phyloP scores from a whole-genome alignment of 2,797 vertebrate genomes.

The Phrynocephalus vlangalii region DNA sequence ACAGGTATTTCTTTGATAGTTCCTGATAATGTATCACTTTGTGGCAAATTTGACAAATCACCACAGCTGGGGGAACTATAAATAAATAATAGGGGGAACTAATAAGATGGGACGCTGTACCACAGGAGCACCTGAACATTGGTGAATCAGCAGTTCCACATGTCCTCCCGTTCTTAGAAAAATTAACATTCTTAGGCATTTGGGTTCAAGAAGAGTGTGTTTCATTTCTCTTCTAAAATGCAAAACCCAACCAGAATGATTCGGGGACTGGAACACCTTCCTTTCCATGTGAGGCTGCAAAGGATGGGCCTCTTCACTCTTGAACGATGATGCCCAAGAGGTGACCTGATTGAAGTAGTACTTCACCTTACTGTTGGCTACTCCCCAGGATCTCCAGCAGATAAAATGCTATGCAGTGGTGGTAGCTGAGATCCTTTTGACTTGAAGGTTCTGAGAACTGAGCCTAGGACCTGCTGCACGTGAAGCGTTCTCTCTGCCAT shows the following conservation, averaged over 20 bases:
- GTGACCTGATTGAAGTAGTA: neutral
- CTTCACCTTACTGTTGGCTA: neutral
- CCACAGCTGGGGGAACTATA: slow-evolving; percentile 50
- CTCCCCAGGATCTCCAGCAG: neutral
- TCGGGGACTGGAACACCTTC: no score
- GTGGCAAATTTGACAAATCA: slow-evolving; percentile 58
- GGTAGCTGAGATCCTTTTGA: neutral
- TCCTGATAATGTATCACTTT: slow-evolving; percentile 59
- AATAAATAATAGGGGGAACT: slow-evolving; percentile 40
- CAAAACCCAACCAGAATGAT: no score
- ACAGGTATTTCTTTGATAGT: slow-evolving; percentile 56
- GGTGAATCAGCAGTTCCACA: slow-evolving; percentile 30
- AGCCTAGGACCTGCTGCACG: neutral
- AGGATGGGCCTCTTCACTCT: no score
- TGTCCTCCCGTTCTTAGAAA: neutral
- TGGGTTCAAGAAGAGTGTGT: neutral
- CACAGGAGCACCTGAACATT: slow-evolving; percentile 6
- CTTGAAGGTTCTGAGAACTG: no score
- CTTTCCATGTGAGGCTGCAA: no score
- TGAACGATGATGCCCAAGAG: no score
- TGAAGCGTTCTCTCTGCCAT: neutral
- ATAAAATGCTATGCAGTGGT: neutral
- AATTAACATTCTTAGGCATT: neutral
- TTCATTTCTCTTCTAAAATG: neutral
- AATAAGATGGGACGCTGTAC: slow-evolving; percentile 15